Evolutionary conservation across 2,888 invertebrate species (phyloP).

Genomic region (Kuschelorhynchus macadamiae): DNA sequence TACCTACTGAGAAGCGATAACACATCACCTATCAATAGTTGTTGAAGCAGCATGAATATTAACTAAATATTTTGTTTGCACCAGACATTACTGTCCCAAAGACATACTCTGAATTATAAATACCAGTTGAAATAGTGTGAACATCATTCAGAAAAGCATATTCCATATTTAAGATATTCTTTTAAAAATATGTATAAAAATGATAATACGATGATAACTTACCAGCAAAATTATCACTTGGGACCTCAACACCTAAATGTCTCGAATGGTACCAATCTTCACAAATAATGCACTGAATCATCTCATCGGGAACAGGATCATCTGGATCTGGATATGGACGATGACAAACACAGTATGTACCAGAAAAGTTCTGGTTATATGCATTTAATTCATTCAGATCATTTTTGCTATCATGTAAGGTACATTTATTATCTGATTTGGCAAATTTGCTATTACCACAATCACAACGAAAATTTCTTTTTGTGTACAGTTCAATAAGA

Average conservation of each 20-base stretch:
- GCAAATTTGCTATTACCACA: constrained; percentile 89
- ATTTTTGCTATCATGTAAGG: constrained; percentile 75
- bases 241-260: constrained; percentile 76
- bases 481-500: constrained; percentile 95
- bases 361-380: constrained; percentile 96
- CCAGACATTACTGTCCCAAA: too few species aligned
- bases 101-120: too few species aligned
- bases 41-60: too few species aligned
- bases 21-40: too few species aligned
- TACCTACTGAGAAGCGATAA: too few species aligned
- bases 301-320: constrained; percentile 84
- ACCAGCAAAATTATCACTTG: constrained; percentile 69
- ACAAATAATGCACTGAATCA: constrained; percentile 96
- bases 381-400: constrained; percentile 79
- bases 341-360: constrained; percentile 91
- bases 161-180: neutral
- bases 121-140: too few species aligned
- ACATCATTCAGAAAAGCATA: too few species aligned
- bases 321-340: constrained; percentile 97
- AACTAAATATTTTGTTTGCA: too few species aligned
- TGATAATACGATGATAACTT: constrained; percentile 16
- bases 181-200: constrained; percentile 2
- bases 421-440: constrained; percentile 73
- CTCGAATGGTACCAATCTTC: constrained; percentile 97
- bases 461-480: constrained; percentile 95